Base-by-base conservation (phyloP, 2,797 vertebrate genomes). In the Pelodytes ibericus region DNA sequence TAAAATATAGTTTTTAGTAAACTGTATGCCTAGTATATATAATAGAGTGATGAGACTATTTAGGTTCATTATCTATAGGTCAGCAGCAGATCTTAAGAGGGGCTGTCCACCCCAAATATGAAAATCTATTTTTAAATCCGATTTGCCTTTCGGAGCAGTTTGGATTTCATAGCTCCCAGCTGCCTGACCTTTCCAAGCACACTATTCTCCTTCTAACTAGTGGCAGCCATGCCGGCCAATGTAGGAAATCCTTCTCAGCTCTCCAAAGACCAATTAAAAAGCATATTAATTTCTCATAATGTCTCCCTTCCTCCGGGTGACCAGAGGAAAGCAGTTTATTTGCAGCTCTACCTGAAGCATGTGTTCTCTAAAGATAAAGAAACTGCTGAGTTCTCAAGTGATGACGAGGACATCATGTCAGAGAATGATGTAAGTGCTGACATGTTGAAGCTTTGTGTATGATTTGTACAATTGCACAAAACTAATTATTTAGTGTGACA, bases 341-440 rank as follows among this genome's bases (percentile, higher is more conserved):
- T 92, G 78, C 82, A 87, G 72, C 77, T 91, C 72, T 85, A 92
- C 83, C 27, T 84, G 49, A 89, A 84, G 81, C 86, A 91, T 64
- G 77, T 92, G 15, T 25, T 70, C 24, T 22, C 58, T 20, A 58
- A 74, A 39, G 84, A 75, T 39, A 87, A 80, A 78, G 80, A 78
- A n/a, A 74, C 74, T 0, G 82, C 80, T 36, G 90, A 88, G 63
- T 94, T 94, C 74, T 94, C 93, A 3, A 94, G 91, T 80, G 93
- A 93, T 65, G 92, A 94, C 58, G 90, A 92, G 44, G 90, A 91
- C 25, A 44, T 57, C 53, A 29, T 61, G 16, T 53, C 65, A 24
- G 74, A 69, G 18, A 76, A 63, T 41, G 41, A 62, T 60, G 74
- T 76, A 76, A 76, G 74, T 68, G 44, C 10, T 67, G 25, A 36